These are phyloP conservation scores for Empis livida DNA, from an alignment of 2,888 invertebrate genomes.

Conservation along the genomic window DNA sequence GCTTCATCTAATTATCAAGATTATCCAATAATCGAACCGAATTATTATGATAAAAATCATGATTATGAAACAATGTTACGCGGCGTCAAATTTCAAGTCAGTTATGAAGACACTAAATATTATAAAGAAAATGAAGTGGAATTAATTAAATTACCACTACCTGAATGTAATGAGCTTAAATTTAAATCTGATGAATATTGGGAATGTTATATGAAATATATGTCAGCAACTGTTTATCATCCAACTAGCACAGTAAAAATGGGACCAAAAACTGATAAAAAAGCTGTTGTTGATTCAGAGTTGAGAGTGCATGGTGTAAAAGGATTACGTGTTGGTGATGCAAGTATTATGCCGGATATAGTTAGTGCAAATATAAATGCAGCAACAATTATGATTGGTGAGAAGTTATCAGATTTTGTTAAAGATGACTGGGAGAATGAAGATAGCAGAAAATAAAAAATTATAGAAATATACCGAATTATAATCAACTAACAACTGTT, in stretches of 20 bases:
- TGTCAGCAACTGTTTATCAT: slow-evolving; percentile 48
- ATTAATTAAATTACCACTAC: slow-evolving; percentile 15
- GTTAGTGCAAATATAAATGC: slow-evolving; percentile 52
- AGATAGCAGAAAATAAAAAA: slow-evolving; percentile 13
- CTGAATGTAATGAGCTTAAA: slow-evolving; percentile 17
- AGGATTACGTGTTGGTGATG: slow-evolving; percentile 67
- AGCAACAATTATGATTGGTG: slow-evolving; percentile 50
- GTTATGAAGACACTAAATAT: slow-evolving; percentile 32
- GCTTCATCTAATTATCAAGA: slow-evolving; percentile 42
- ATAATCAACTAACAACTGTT: too few relatives aligned
- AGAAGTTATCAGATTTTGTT: slow-evolving; percentile 51
- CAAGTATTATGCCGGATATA: slow-evolving; percentile 69
- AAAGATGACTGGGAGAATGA: slow-evolving; percentile 39
- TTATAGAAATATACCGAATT: slow-evolving; percentile 8
- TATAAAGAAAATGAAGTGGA: slow-evolving; percentile 29
- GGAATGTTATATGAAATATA: slow-evolving; percentile 43
- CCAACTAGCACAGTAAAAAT: slow-evolving; percentile 58
- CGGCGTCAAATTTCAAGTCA: slow-evolving; percentile 31
- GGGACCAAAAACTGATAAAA: slow-evolving; percentile 39
- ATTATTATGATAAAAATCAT: slow-evolving; percentile 44
- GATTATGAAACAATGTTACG: slow-evolving; percentile 41
- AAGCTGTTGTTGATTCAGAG: slow-evolving; percentile 40
- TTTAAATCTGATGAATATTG: slow-evolving; percentile 38
- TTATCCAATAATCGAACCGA: slow-evolving; percentile 46
- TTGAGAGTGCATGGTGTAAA: slow-evolving; percentile 43